Percentiles rank a stretch among this genome's conserved stretches.
Evolutionary conservation across 2,113 vertebrate genomes (phyloP).

Genomic region (Rhea pennata): DNA sequence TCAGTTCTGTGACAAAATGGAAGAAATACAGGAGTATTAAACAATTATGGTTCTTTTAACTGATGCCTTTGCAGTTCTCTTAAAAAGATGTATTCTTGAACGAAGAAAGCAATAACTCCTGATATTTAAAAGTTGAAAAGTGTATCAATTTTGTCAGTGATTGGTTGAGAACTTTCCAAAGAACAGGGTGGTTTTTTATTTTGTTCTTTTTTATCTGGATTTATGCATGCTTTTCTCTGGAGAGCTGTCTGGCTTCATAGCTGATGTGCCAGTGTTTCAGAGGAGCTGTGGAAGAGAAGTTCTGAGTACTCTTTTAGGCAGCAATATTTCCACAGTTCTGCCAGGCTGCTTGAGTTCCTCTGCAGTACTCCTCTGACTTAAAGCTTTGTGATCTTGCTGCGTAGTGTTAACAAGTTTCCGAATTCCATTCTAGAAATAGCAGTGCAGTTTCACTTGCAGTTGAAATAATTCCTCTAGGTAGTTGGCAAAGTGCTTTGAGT

Average conservation of each 20-base stretch:
- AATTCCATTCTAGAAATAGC: constrained; percentile 22
- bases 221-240: not conserved
- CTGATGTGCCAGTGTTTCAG: not conserved
- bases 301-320: not conserved
- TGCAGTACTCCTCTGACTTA: not conserved
- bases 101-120: not conserved
- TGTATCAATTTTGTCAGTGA: not conserved
- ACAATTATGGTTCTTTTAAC: not conserved
- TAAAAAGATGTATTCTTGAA: not conserved
- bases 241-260: not conserved
- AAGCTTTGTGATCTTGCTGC: not conserved
- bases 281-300: not conserved
- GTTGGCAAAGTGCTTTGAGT: constrained; percentile 33
- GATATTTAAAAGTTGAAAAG: not conserved
- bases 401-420: not conserved
- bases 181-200: not conserved
- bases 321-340: not conserved
- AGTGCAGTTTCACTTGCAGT: not conserved
- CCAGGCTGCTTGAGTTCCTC: not conserved
- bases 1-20: not conserved
- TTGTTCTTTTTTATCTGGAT: not conserved
- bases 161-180: not conserved
- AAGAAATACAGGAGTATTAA: not conserved
- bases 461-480: constrained; percentile 10
- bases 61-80: not conserved